Percentiles rank a stretch among this genome's conserved stretches.
Conservation (phyloP, 1,140 invertebrate genomes). For the Sminthurinus signatus region DNA sequence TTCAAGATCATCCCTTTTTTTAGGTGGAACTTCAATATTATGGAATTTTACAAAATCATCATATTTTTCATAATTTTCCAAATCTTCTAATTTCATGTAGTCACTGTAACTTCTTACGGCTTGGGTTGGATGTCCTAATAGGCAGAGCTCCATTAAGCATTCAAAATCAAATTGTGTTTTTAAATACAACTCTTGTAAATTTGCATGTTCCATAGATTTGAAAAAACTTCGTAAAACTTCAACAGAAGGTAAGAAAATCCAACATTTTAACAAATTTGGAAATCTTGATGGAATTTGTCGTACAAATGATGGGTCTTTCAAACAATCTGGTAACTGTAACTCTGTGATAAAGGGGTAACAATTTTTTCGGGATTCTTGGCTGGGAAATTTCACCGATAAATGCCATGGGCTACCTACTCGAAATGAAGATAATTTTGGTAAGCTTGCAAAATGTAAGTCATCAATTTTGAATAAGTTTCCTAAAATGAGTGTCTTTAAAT, state of each 20-base stretch:
- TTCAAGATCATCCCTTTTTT: slow-evolving; percentile 10
- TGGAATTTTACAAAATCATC: slow-evolving; percentile 26
- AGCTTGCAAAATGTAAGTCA: slow-evolving; percentile 17
- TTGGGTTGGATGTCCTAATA: slow-evolving; percentile 4
- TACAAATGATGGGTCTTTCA: slow-evolving; percentile 24
- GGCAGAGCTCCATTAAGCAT: slow-evolving; percentile 24
- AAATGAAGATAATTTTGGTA: slow-evolving; percentile 17
- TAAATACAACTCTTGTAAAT: slow-evolving; percentile 22
- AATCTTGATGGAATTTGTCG: slow-evolving; percentile 20
- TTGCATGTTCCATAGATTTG: slow-evolving; percentile 10
- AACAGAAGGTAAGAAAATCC: slow-evolving; percentile 26
- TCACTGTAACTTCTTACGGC: background rate
- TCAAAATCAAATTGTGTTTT: slow-evolving; percentile 37
- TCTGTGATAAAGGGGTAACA: slow-evolving; percentile 7
- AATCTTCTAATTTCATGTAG: slow-evolving; percentile 9
- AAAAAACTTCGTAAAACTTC: slow-evolving; percentile 24
- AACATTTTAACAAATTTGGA: slow-evolving; percentile 17
- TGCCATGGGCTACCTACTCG: slow-evolving; percentile 28
- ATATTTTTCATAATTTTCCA: slow-evolving; percentile 24
- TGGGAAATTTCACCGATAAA: slow-evolving; percentile 17
- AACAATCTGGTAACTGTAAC: slow-evolving; percentile 28
- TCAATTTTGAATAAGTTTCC: slow-evolving; percentile 33
- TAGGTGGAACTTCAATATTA: slow-evolving; percentile 30
- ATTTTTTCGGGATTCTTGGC: background rate
- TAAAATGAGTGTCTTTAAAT: slow-evolving; percentile 6